Evolutionary conservation across 2,797 vertebrate genomes (phyloP).

Genomic region (Danionella dracula): DNA sequence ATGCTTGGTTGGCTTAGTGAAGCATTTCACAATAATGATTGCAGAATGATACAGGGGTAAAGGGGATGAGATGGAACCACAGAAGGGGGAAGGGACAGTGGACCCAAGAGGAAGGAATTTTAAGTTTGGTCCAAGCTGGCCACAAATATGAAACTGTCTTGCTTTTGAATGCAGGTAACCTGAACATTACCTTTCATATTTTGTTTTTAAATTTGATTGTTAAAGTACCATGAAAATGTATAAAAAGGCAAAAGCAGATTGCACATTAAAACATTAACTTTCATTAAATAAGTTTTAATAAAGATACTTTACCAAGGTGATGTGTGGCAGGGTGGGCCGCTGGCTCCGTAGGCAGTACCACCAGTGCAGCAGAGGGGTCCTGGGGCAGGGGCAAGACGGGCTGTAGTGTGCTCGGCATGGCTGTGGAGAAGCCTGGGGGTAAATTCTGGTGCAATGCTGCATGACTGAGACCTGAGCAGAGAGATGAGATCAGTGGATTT

Average conservation of each 20-base stretch:
- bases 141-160: background rate
- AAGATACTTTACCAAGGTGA: conserved; percentile 73
- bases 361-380: conserved; percentile 76
- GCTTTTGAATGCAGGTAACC: background rate
- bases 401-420: conserved; percentile 84
- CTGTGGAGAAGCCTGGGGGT: conserved; percentile 81
- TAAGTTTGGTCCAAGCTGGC: background rate
- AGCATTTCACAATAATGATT: conserved; percentile 69
- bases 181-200: background rate
- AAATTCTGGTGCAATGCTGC: conserved; percentile 84
- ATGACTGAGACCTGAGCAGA: conserved; percentile 79
- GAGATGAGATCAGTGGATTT: background rate
- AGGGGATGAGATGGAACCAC: background rate
- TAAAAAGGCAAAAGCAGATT: background rate
- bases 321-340: conserved; percentile 77
- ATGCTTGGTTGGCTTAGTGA: conserved; percentile 68
- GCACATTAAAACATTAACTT: too few species aligned
- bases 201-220: too few species aligned
- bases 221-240: too few species aligned
- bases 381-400: conserved; percentile 87
- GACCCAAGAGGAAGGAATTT: conserved; percentile 3
- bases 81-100: conserved; percentile 6
- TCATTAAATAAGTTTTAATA: too few species aligned
- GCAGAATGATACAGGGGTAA: conserved; percentile 53
- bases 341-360: conserved; percentile 87